Evolutionary conservation across 2,888 invertebrate species (phyloP), one percentile per base, ranked within the genome.

Genomic region (Drosophila hamatofila): DNA sequence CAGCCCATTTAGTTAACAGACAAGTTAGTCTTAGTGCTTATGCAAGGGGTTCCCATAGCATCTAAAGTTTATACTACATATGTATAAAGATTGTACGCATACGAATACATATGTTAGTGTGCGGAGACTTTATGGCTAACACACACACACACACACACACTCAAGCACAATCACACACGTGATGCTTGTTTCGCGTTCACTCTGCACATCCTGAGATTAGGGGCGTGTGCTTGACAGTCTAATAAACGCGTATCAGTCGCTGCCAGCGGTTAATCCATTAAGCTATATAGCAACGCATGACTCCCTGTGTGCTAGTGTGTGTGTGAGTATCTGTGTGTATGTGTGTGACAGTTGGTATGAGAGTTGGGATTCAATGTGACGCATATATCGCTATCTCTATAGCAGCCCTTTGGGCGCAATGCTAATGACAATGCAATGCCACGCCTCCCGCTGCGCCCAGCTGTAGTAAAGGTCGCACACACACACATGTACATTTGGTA

Each of bases 241-340:
- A 89, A 87, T 87, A 89, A 86, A 88, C 81, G 88, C 83, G 81
- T 80, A 89, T 89, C 86, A 89, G 81, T 73, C 73, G 79, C 75
- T 79, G 80, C 63, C 80, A 87, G 81, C 75, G 76, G 78, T 84
- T 91, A 91, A 90, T 91, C 89, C 90, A 90, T 89, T 90, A 90
- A 85, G 81, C 80, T 71, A 63, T 83, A 80, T 72, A 69, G 66
- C 65, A 18, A 54, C 37, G 42, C 67, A 56, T 62, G 23, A 42
- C 46, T 55, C 21, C 5, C 30, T 21, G 21, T 54, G 0, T 30
- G 7, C 48, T 18, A 41, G 49, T 56, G 25, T 33, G 37, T 60
- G 37, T 14, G 33, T 4, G 30, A 11, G 42, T 46, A 48, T 52
- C n/a, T 35, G 69, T 58, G 21, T 39, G 27, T 55, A 51, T 75